Conservation (phyloP, 2,797 vertebrate genomes). For the Cynopterus sphinx region DNA sequence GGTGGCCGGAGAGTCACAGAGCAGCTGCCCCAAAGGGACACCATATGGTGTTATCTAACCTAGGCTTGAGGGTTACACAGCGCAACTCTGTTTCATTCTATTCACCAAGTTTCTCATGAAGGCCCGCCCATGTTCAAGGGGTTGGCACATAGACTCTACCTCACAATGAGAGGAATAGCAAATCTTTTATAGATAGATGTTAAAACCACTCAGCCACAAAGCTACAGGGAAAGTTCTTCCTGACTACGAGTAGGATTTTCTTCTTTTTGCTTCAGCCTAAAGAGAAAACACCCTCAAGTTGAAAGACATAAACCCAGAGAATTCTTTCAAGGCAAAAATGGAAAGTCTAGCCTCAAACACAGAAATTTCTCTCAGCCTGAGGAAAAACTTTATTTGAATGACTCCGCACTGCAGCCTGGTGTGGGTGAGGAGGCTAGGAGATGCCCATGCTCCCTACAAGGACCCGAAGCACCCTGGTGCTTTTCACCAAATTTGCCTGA, state of each 20-base stretch:
- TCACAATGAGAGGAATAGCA: neutral
- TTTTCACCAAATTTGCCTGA: neutral
- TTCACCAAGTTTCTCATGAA: neutral
- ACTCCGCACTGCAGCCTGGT: neutral
- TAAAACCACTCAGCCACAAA: neutral
- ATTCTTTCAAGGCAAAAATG: slow-evolving; percentile 39
- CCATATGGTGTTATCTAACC: neutral
- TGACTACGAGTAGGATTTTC: neutral
- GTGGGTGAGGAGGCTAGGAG: neutral
- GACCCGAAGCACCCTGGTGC: neutral
- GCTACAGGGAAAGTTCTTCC: neutral
- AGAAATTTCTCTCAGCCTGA: neutral
- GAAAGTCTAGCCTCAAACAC: neutral
- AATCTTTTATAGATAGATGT: neutral
- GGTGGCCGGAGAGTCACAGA: neutral
- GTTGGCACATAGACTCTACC: neutral
- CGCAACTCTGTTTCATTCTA: neutral
- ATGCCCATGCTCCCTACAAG: neutral
- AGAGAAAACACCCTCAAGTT: slow-evolving; percentile 23
- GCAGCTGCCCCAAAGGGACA: neutral
- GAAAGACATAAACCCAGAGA: slow-evolving; percentile 14
- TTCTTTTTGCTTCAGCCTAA: neutral
- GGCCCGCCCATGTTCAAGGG: too few species aligned
- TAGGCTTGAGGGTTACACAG: neutral
- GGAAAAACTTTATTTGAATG: neutral